These are phyloP conservation scores for Muscidifurax raptorellus DNA, from an alignment of 1,140 invertebrate species.

Conservation along the genomic window DNA sequence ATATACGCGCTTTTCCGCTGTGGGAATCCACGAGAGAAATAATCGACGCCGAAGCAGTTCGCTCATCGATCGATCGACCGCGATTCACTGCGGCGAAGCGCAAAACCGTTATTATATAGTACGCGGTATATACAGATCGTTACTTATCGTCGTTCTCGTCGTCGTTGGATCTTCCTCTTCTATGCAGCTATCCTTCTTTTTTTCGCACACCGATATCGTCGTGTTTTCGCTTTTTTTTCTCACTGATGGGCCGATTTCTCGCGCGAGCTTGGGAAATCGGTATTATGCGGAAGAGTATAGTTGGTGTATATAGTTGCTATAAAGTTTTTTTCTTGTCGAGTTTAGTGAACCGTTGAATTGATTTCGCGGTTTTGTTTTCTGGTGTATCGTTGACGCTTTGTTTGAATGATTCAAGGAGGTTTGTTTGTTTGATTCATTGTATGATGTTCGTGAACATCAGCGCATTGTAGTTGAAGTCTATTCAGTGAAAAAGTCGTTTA, in stretches of 20 bases:
- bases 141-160: background rate
- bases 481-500: background rate
- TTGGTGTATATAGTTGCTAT: too few relatives aligned
- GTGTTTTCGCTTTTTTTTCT: background rate
- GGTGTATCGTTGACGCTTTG: background rate
- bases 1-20: background rate
- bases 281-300: background rate
- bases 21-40: background rate
- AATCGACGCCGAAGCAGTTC: background rate
- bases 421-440: too few relatives aligned
- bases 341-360: background rate
- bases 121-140: background rate
- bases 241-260: background rate
- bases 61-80: slow-evolving; percentile 15
- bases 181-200: background rate
- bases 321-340: background rate
- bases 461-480: too few relatives aligned
- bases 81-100: background rate
- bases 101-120: slow-evolving; percentile 20
- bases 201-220: background rate
- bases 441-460: too few relatives aligned
- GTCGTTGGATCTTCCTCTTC: background rate
- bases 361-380: background rate
- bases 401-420: background rate
- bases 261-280: background rate